Evolutionary conservation across 2,888 invertebrate species (phyloP).

Genomic region (Imbricaverruca yamaguchii): DNA sequence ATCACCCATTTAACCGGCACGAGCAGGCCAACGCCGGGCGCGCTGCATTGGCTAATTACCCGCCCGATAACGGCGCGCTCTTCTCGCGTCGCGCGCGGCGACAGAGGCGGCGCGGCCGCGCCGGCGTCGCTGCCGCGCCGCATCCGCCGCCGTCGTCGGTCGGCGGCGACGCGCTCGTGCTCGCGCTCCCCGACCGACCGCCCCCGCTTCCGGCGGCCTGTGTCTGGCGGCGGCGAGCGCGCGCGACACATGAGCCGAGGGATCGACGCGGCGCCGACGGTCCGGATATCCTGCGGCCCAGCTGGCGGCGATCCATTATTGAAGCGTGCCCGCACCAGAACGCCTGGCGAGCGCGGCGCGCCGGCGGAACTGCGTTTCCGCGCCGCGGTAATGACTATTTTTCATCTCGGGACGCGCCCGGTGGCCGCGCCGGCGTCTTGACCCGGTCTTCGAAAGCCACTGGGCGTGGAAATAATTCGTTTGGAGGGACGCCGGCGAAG

Average conservation of each 20-base stretch:
- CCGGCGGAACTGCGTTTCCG: not conserved
- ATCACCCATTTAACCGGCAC: not conserved
- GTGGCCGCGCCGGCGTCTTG: not conserved
- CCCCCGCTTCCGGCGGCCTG: not conserved
- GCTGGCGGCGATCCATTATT: constrained; percentile 8
- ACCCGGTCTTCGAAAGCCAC: not conserved
- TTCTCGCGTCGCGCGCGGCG: not conserved
- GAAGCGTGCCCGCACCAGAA: not conserved
- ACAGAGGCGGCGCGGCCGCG: not conserved
- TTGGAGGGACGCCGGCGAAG: not conserved
- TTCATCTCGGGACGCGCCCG: not conserved
- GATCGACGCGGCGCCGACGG: not conserved
- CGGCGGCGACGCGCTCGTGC: too few species aligned
- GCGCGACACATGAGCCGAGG: not conserved
- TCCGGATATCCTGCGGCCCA: constrained; percentile 9
- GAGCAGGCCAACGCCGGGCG: not conserved
- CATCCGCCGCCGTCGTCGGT: too few species aligned
- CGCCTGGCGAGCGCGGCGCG: too few species aligned
- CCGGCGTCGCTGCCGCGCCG: too few species aligned
- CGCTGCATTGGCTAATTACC: not conserved
- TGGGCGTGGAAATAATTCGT: not conserved
- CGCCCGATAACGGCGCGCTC: not conserved
- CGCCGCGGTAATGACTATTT: not conserved
- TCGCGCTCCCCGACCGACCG: not conserved
- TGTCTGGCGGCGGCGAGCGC: not conserved